Base-by-base conservation (phyloP, 2,113 vertebrate genomes). In the Alligator mississippiensis region DNA sequence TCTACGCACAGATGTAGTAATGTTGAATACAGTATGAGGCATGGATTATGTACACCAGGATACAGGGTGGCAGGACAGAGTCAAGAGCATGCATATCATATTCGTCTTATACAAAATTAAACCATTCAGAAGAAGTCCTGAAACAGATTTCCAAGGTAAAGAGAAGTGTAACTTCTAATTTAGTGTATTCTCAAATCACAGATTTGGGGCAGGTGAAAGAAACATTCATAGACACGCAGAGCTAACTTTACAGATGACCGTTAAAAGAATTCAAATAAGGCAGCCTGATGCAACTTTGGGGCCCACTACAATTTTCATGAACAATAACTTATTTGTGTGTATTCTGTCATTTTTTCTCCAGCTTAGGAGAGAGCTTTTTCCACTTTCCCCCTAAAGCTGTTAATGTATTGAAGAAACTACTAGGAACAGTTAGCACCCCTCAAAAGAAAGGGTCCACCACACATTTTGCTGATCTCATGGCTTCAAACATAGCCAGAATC, bases 381-480 rank as follows among this genome's bases (percentile, higher is more conserved):
- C 47, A n/a, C 11, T 80, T 84, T 62, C 60, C 10, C 27, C 58
- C 6, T 77, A 94, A 90, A 95, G 87, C 90, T 86, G 87, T 93
- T 96, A 79, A 96, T 80, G 63, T 90, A 76, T 87, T 92, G 83
- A 96, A 76, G 84, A 94, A 91, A 82, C 83, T 93, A 90, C 95
- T 3, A 0, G 78, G 84, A 97, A 72, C 78, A 96, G 94, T 96
- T 94, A 94, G 88, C 96, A 96, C 93, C 94, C 87, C 88, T 58
- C 57, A 92, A 1, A 47, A 97, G 92, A 94, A 93, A 94, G 94
- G 90, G 84, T 90, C 70, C 59, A 89, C 95, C 68, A 62, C 88
- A 86, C 77, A 75, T 87, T 96, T 96, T 96, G 87, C 77, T 78
- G 96, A 96, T 86, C 87, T 87, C 90, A 94, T 80, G 88, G 88